A percentile compares a stretch with the other conserved stretches of the same genome.
Conservation (phyloP, 2,888 invertebrate genomes). For the Apoderus coryli region DNA sequence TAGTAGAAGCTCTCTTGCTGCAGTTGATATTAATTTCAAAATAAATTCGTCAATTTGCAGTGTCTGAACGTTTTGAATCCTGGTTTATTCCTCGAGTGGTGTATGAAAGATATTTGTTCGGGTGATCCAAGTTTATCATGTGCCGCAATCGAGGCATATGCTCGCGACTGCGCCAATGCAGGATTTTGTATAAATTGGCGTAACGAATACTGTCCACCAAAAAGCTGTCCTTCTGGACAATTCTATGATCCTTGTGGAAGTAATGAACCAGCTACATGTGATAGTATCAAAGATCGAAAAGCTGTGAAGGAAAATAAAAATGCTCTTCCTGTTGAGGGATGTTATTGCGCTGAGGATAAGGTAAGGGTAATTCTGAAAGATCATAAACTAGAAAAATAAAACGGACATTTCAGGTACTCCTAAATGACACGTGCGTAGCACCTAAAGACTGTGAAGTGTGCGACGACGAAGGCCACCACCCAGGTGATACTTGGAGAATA, state of each 20-base stretch:
- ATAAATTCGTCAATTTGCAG: conserved; percentile 30
- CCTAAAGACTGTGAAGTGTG: conserved; percentile 55
- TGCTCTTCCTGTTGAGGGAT: conserved; percentile 50
- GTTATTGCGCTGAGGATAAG: conserved; percentile 68
- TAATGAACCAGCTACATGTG: conserved; percentile 51
- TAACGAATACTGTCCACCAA: conserved; percentile 46
- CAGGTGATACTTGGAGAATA: conserved; percentile 52
- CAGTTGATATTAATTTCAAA: background rate
- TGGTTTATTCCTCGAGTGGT: conserved; percentile 47
- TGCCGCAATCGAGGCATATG: conserved; percentile 52
- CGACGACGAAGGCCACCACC: conserved; percentile 53
- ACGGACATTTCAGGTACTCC: conserved; percentile 13
- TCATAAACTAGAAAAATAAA: background rate
- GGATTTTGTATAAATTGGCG: conserved; percentile 69
- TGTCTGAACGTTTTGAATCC: conserved; percentile 65
- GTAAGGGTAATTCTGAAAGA: conserved; percentile 28
- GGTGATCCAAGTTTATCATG: conserved; percentile 44
- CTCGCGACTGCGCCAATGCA: conserved; percentile 50
- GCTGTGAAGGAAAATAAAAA: conserved; percentile 17
- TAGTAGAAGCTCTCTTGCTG: conserved; percentile 3
- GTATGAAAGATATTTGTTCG: conserved; percentile 51
- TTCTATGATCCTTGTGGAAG: conserved; percentile 42
- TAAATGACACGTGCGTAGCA: conserved; percentile 55
- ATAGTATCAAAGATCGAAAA: conserved; percentile 37
- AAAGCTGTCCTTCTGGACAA: conserved; percentile 38